Evolutionary conservation across 2,888 invertebrate species (phyloP), one percentile per base, ranked within the genome.

Genomic region (Stenchaetothrips biformis): DNA sequence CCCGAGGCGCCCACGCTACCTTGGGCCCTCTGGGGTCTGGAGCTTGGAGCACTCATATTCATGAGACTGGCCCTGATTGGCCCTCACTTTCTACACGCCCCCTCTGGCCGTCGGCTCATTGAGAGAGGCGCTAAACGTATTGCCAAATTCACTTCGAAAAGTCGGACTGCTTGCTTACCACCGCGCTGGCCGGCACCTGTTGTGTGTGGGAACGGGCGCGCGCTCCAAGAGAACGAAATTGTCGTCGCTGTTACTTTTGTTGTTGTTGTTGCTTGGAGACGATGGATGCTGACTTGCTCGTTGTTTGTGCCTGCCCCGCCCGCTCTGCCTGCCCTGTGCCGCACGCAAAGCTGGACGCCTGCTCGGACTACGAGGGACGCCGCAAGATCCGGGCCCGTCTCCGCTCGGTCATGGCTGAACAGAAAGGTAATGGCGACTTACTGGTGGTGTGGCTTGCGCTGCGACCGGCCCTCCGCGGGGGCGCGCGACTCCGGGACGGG

Each of bases 311-410:
- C 59, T 67, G 67, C 21, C 67, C 67, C 21, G 67, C 67, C 37
- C 37, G 37, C 37, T 37, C 37, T 37, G 37, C 37, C 37, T 37
- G 37, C 37, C 59, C 67, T 21, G 37, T 37, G 4, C 37, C 37
- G 37, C 37, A 37, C 37, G 37, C 87, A 67, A 21, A 95, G 95
- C 90, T 96, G 89, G 94, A 94, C 87, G 91, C 92, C 88, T 92
- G 94, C 87, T 92, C 91, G 84, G 94, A 94, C 87, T 95, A 95
- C 93, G 95, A 95, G 87, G 94, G 94, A 87, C 91, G 95, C 85
- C 92, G 94, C 85, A 91, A 91, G 84, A 92, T 96, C 86, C 90
- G 95, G 87, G 92, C 92, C 85, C 91, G 95, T 88, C 90, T 96
- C 85, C 92, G 93, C 85, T 91, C 92, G 87, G 91, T 96, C 86